Base-by-base conservation (phyloP, 2,797 vertebrate species). In the Chaunax sp. region DNA sequence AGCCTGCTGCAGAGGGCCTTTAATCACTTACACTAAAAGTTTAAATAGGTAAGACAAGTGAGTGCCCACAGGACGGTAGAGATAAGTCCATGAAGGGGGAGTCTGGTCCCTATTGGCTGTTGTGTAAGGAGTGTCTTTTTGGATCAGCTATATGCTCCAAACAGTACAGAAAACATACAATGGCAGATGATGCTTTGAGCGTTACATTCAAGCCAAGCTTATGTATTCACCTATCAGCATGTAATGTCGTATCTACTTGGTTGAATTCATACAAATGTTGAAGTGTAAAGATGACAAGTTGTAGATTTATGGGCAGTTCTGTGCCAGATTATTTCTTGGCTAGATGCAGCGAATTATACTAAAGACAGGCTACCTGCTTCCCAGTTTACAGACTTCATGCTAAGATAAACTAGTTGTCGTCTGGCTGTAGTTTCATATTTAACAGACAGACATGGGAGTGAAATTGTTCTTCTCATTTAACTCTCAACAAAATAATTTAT, bases 1-100 rank as follows among this genome's bases (percentile, higher is more conserved):
- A 13, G 69, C 40, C 51, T 23, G 47, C 56, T 57, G n/a, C 58
- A n/a, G 22, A 57, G 62, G 1, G 50, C 44, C 54, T 56, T 72
- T 49, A 47, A 68, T 28, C 58, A 60, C 71, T 66, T 61, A 19
- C 54, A 64, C 72, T 77, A 64, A 53, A 74, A 64, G 78, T 53
- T 72, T 75, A 75, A 81, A 84, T 84, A 67, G 72, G 66, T 52
- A 84, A 66, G 88, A 89, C 74, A 62, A 60, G 52, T 72, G 77
- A 78, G 47, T 38, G 58, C 67, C 60, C 52, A 46, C 77, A 80
- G 79, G 78, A 83, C 30, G 22, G 63, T 22, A 22, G 69, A 78
- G 82, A 82, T 82, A 88, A 84, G 64, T 43, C 25, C 13, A 13
- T 0, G 25, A 44, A 51, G 56, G 61, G 55, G 30, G 25, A 45